Conservation (phyloP, 2,113 vertebrate species). For the Bostrychus sinensis region DNA sequence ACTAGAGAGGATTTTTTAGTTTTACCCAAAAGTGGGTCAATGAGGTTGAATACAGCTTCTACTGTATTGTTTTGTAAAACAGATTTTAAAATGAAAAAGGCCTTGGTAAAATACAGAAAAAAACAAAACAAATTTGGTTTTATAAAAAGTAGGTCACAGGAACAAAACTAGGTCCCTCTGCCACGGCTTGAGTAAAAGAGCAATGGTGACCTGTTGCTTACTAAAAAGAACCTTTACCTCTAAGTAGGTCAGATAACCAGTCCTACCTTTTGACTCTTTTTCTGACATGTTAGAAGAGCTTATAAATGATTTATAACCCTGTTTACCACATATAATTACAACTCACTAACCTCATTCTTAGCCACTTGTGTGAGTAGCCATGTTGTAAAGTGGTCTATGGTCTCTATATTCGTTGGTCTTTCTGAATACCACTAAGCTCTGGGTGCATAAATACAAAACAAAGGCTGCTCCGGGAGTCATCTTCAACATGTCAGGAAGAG, state of each 20-base stretch:
- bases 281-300: not conserved
- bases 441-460: slow-evolving; percentile 43
- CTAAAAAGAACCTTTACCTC: not conserved
- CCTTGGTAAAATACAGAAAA: not conserved
- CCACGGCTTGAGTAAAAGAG: not conserved
- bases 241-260: not conserved
- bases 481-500: slow-evolving; percentile 65
- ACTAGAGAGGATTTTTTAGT: not conserved
- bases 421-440: not conserved
- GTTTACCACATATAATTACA: not conserved
- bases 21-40: slow-evolving; percentile 4
- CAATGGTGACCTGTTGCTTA: not conserved
- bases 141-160: not conserved
- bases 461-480: slow-evolving; percentile 49
- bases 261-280: not conserved
- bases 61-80: too few relatives aligned
- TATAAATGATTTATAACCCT: not conserved
- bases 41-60: not conserved
- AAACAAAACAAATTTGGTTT: not conserved
- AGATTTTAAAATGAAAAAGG: too few relatives aligned
- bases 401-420: too few relatives aligned
- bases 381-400: not conserved
- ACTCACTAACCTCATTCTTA: not conserved
- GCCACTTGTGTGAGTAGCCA: not conserved
- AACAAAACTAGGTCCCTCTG: not conserved